These are phyloP conservation scores for Nudaria mundana DNA, from an alignment of 2,888 invertebrate genomes.

Conservation along the genomic window DNA sequence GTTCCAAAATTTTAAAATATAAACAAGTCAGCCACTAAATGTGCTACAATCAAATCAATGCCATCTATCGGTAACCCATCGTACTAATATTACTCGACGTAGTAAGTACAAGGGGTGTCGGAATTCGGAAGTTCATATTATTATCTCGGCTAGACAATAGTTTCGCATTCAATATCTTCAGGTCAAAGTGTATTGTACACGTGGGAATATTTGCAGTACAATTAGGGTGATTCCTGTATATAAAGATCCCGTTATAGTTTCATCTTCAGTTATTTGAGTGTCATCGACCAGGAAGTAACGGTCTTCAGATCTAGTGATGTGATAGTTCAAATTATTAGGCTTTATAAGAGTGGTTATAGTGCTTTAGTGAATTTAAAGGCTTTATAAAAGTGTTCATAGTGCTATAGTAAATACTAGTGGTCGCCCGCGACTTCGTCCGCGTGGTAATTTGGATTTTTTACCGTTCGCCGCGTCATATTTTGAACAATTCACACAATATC, in stretches of 20 bases:
- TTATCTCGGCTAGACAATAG: conserved; percentile 63
- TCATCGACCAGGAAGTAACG: conserved; percentile 67
- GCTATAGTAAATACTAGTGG: too few species aligned
- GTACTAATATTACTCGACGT: conserved; percentile 48
- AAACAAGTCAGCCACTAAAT: too few species aligned
- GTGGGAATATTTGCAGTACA: conserved; percentile 56
- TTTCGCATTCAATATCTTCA: conserved; percentile 57
- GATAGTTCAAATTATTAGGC: neutral
- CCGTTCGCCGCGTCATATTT: too few species aligned
- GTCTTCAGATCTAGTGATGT: conserved; percentile 10
- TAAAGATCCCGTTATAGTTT: conserved; percentile 51
- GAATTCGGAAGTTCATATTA: conserved; percentile 47
- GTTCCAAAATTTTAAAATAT: too few species aligned
- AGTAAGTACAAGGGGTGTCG: conserved; percentile 48
- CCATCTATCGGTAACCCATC: conserved; percentile 49
- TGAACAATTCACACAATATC: too few species aligned
- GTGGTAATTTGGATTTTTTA: too few species aligned
- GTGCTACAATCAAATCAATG: conserved; percentile 25
- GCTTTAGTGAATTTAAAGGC: neutral
- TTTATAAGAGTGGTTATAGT: too few species aligned
- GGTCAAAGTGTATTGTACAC: conserved; percentile 62
- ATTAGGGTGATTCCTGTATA: conserved; percentile 66
- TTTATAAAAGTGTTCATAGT: neutral
- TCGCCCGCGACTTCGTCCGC: too few species aligned
- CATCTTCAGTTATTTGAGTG: conserved; percentile 60